Evolutionary conservation across 1,140 invertebrate species (phyloP), one percentile per base, ranked within the genome.

Genomic region (Pogonomyrmex californicus): DNA sequence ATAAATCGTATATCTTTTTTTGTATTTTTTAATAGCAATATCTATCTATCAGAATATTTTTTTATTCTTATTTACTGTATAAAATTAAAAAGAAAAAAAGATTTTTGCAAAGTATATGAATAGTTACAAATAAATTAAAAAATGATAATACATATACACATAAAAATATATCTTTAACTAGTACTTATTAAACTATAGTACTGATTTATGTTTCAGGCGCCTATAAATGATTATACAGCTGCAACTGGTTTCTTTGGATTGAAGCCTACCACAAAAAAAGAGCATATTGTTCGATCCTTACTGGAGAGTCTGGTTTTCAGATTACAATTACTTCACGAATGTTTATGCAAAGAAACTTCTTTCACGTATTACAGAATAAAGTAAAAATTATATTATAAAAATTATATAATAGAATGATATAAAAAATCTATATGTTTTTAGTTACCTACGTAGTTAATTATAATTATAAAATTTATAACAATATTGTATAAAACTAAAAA

Each of bases 261-360:
- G 81, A 98, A 97, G 90, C 96, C 97, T 0, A 97, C 97, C 0
- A 98, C 98, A 0, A 97, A 94, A 2, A 97, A 97, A 90, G 96
- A 96, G 23, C 98, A 99, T 91, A 95, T 99, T 78, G 96, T 98
- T 1, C 96, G 98, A 17, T 97, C 98, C 0, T 95, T 99, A 44
- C 95, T 99, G 2, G 98, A 99, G 94, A 98, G 98, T 85, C 96
- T 99, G 4, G 97, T 97, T 0, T 99, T 98, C 93, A 96, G 98
- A 49, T 96, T 98, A 58, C 96, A 97, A 7, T 96, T 98, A 88
- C 95, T 99, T 5, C 98, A 97, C 89, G 95, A 97, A 49, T 96
- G 97, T 23, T 95, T 98, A 41, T 94, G 96, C n/a, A 91, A 94
- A 1, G 98, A 98, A 95, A 97, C 97, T 17, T 93, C 95, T 23